Conservation (phyloP, 2,888 invertebrate genomes). For the Parnassius apollo region DNA sequence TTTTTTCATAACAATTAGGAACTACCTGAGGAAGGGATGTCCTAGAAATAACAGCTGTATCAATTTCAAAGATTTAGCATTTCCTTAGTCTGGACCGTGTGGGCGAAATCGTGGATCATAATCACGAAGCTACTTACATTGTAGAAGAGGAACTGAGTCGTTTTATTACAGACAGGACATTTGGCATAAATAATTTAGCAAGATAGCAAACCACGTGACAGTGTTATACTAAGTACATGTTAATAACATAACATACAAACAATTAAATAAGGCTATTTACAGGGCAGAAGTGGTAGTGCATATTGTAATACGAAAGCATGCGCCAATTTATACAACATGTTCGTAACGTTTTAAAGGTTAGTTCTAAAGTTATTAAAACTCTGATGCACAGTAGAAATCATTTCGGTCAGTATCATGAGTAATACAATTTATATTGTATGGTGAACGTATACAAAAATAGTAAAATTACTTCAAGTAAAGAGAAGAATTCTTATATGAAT, state of each 20-base stretch:
- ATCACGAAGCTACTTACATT: conserved; percentile 64
- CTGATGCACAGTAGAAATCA: too few relatives aligned
- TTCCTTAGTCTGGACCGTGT: conserved; percentile 39
- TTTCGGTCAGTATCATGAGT: too few relatives aligned
- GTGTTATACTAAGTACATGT: conserved; percentile 20
- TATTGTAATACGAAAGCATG: too few relatives aligned
- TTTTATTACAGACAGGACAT: conserved; percentile 55
- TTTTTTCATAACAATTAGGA: too few relatives aligned
- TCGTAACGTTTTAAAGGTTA: too few relatives aligned
- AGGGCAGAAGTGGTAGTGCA: background rate
- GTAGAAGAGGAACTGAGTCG: conserved; percentile 65
- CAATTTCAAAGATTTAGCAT: conserved; percentile 61
- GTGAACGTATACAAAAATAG: too few relatives aligned
- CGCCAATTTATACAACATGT: too few relatives aligned
- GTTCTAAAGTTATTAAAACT: too few relatives aligned
- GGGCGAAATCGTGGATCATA: conserved; percentile 59
- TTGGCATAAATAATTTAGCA: conserved; percentile 37
- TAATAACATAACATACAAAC: conserved; percentile 26
- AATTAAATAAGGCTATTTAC: conserved; percentile 11
- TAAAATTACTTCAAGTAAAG: too few relatives aligned
- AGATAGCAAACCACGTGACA: conserved; percentile 31
- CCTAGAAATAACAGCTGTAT: conserved; percentile 19
- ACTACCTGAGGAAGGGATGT: conserved; percentile 18
- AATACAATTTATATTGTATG: too few relatives aligned
- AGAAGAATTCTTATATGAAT: too few relatives aligned